A percentile compares a stretch with the other conserved stretches of the same genome.
Evolutionary conservation across 2,113 vertebrate species (phyloP).

Genomic region (Phrynosoma platyrhinos): DNA sequence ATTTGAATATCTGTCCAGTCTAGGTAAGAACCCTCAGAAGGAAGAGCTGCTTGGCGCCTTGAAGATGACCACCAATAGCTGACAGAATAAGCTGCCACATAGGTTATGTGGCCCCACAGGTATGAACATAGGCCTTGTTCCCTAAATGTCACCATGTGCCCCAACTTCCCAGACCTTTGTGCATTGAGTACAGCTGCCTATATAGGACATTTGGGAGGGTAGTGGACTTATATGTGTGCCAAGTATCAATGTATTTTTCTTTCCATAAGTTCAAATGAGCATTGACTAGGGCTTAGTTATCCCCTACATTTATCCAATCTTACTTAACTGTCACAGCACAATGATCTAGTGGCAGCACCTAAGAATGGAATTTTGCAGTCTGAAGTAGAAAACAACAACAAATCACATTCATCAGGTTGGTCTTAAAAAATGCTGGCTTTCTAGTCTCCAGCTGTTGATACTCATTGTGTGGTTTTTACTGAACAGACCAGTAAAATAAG

Average conservation of each 20-base stretch:
- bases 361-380: neutral
- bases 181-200: neutral
- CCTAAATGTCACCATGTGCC: no score
- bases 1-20: no score
- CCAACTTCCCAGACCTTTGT: no score
- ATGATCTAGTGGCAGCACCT: neutral
- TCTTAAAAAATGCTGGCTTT: neutral
- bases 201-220: neutral
- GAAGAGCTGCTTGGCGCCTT: neutral
- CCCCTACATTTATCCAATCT: neutral
- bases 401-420: neutral
- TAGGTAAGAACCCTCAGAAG: neutral
- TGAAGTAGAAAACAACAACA: neutral
- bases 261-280: neutral
- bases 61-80: neutral
- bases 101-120: neutral
- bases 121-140: no score
- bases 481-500: neutral
- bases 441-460: neutral
- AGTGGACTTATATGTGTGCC: no score
- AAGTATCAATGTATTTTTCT: no score
- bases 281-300: neutral
- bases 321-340: neutral
- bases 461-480: neutral
- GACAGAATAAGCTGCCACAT: neutral